Base-by-base conservation (phyloP, 2,113 vertebrate species). In the Mionectes macconnelli region DNA sequence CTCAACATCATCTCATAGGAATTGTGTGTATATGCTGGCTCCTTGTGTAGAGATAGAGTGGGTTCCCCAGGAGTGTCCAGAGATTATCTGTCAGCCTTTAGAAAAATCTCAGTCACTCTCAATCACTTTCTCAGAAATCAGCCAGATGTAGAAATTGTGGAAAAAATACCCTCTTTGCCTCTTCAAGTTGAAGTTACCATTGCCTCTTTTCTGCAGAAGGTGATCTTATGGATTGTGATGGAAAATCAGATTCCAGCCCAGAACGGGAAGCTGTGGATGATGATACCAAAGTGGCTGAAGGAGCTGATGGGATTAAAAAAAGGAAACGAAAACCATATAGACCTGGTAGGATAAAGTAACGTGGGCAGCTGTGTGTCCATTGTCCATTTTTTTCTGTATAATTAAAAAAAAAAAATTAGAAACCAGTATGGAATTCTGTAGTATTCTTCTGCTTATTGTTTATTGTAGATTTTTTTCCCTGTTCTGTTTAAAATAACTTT, bases 321-420 rank as follows among this genome's bases (percentile, higher is more conserved):
- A 98, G 99, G 95, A 99, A 99, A 86, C 98, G 99, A 97, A 99
- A 99, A 97, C 99, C 99, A n/a, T 99, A 99, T 95, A 98, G 99
- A 96, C 99, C 99, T 95, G 99, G 99, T 99, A 97, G 60, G 93
- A 68, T 45, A 30, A 21, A 84, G 14, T 53, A 23, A 33, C 63
- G 28, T 33, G 17, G 10, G 66, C n/a, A 4, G 53, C 14, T 70
- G 5, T 55, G 10, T 81, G 14, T 60, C 31, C 12, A 23, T 35
- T 79, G 12, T n/a, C 84, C 35, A 22, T 60, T 76, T 68, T 44
- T 53, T 39, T 25, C 47, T 53, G 5, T 35, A 23, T 22, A 20
- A 35, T 49, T 47, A 4, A 6, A 16, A 60, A 53, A 69, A 69
- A 57, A 53, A 16, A 6, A 27, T 2, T 5, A 59, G n/a, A 55